A percentile compares a stretch with the other conserved stretches of the same genome.
Evolutionary conservation across 2,797 vertebrate species (phyloP).

Genomic region (Arrhamphus sclerolepis): DNA sequence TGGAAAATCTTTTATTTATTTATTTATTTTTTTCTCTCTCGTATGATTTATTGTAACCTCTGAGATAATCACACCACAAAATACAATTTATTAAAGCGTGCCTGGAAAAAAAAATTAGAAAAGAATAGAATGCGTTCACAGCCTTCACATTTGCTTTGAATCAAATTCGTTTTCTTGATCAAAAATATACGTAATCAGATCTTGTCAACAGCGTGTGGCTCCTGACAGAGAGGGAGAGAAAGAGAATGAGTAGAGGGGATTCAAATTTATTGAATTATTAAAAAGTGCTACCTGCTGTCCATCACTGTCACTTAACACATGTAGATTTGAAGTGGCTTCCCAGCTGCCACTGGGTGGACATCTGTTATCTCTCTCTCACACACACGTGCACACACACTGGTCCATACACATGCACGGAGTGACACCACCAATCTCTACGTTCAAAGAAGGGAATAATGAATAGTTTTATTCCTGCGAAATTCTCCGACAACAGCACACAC

Average conservation of each 20-base stretch:
- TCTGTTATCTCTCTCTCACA: conserved; percentile 71
- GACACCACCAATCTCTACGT: conserved; percentile 56
- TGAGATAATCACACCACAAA: conserved; percentile 40
- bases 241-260: conserved; percentile 48
- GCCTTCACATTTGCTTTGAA: conserved; percentile 34
- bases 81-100: conserved; percentile 45
- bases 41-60: conserved; percentile 28
- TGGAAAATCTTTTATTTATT: conserved; percentile 4
- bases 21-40: background rate
- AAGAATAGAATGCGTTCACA: conserved; percentile 24
- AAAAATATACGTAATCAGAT: conserved; percentile 67
- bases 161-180: background rate
- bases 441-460: conserved; percentile 69
- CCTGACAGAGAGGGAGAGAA: conserved; percentile 40
- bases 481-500: conserved; percentile 8
- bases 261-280: conserved; percentile 83
- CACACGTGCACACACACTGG: conserved; percentile 26
- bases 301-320: conserved; percentile 84
- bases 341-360: conserved; percentile 80
- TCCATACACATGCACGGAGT: conserved; percentile 9
- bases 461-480: conserved; percentile 69
- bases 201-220: conserved; percentile 62
- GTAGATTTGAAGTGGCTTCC: conserved; percentile 77
- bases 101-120: conserved; percentile 7
- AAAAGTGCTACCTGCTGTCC: conserved; percentile 82